Conservation (phyloP, 2,797 vertebrate species). For the Fistularia tabacaria region DNA sequence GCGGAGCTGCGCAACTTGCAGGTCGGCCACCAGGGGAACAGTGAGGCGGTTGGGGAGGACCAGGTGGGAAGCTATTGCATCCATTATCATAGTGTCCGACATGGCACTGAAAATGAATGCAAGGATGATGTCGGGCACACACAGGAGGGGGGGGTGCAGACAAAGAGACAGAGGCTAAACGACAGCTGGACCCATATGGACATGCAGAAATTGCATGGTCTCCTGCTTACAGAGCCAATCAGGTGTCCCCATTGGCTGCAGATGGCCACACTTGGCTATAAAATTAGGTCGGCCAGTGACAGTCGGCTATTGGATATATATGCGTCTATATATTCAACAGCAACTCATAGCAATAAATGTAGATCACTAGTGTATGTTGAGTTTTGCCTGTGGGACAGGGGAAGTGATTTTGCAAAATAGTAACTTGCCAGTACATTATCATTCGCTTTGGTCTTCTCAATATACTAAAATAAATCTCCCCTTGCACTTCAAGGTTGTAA, state of each 20-base stretch:
- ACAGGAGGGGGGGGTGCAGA: constrained; percentile 44
- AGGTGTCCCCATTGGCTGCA: constrained; percentile 13
- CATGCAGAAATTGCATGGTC: constrained; percentile 24
- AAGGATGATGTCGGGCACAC: constrained; percentile 49
- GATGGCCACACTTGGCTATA: not conserved
- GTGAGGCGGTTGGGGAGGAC: constrained; percentile 92
- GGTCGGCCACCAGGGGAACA: constrained; percentile 85
- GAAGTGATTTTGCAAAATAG: no score
- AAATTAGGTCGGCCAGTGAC: no score
- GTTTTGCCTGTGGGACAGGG: no score
- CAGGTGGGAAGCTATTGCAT: constrained; percentile 87
- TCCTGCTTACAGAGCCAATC: constrained; percentile 21
- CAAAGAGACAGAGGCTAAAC: constrained; percentile 42
- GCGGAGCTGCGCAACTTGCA: constrained; percentile 87
- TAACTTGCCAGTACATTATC: no score
- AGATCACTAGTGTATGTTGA: no score
- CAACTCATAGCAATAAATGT: no score
- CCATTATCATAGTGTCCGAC: constrained; percentile 95
- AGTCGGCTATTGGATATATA: no score
- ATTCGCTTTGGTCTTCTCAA: constrained; percentile 11
- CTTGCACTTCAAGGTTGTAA: no score
- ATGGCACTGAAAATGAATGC: constrained; percentile 81
- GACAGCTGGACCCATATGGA: constrained; percentile 32
- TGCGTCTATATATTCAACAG: no score
- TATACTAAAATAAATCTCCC: no score